phyloP scores from a whole-genome alignment of 2,888 invertebrate genomes.

The Atethmia centrago region DNA sequence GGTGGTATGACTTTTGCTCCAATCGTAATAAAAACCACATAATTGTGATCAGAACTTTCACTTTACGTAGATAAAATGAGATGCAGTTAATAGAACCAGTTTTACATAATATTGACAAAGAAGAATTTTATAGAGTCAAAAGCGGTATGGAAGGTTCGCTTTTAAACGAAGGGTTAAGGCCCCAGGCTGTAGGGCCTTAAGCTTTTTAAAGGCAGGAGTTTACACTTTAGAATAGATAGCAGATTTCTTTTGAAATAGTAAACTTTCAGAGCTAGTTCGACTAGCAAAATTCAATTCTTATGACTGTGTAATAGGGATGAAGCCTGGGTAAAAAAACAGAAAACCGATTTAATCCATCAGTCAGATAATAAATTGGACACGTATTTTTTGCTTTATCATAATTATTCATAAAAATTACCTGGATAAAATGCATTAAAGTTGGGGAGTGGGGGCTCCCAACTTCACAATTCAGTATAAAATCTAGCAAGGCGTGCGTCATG shows the following conservation, averaged over 20 bases:
- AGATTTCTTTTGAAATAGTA: neutral
- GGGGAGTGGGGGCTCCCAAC: too few relatives aligned
- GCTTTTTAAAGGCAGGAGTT: neutral
- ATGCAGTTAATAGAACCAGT: neutral
- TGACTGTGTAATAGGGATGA: neutral
- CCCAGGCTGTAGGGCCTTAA: neutral
- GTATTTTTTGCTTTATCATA: too few relatives aligned
- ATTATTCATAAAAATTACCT: too few relatives aligned
- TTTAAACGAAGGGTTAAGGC: too few relatives aligned
- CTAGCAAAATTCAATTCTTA: neutral
- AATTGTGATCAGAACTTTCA: constrained; percentile 47
- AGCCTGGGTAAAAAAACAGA: too few relatives aligned
- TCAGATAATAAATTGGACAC: too few relatives aligned
- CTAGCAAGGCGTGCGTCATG: too few relatives aligned
- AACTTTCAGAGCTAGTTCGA: neutral
- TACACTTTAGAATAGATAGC: neutral
- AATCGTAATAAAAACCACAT: constrained; percentile 39
- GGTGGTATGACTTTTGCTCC: constrained; percentile 29
- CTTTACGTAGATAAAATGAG: constrained; percentile 8
- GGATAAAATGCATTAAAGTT: too few relatives aligned
- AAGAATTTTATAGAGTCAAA: neutral
- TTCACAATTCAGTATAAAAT: too few relatives aligned
- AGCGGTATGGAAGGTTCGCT: neutral
- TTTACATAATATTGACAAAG: constrained; percentile 17
- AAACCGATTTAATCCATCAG: too few relatives aligned